A percentile compares a stretch with the other conserved stretches of the same genome.
Evolutionary conservation across 1,140 invertebrate species (phyloP).

Genomic region (Uloborus diversus): DNA sequence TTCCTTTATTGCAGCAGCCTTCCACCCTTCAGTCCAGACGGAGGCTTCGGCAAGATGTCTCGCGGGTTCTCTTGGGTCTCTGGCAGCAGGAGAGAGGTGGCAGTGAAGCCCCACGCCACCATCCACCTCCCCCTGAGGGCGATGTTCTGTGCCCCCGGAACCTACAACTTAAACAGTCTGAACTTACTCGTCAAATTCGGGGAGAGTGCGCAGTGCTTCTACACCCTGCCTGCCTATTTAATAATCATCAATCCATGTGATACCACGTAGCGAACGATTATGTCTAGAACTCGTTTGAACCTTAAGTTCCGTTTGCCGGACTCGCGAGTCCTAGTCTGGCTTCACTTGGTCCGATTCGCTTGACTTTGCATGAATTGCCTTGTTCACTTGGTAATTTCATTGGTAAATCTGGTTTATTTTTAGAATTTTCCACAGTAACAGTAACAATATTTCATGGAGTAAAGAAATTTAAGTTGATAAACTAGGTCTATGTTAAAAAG

Average conservation of each 20-base stretch:
- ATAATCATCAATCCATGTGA: conserved; percentile 21
- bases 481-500: too few relatives aligned
- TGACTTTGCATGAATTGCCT: too few relatives aligned
- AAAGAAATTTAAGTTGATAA: too few relatives aligned
- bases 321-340: too few relatives aligned
- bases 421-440: too few relatives aligned
- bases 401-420: too few relatives aligned
- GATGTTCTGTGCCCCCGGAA: conserved; percentile 41
- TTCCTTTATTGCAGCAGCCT: background rate
- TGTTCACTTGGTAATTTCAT: too few relatives aligned
- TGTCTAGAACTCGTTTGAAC: conserved; percentile 17
- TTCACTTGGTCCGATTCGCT: too few relatives aligned
- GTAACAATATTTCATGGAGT: too few relatives aligned
- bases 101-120: conserved; percentile 22
- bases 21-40: background rate
- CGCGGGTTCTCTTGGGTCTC: conserved; percentile 44
- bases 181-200: conserved; percentile 39
- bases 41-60: conserved; percentile 3
- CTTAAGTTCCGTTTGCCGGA: too few relatives aligned
- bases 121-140: conserved; percentile 26
- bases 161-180: conserved; percentile 43
- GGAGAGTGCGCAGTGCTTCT: conserved; percentile 11
- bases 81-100: conserved; percentile 31
- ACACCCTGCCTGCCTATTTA: conserved; percentile 40
- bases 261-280: conserved; percentile 27